phyloP scores from a whole-genome alignment of 2,113 vertebrate genomes.

The Petrocephalus zakoni region DNA sequence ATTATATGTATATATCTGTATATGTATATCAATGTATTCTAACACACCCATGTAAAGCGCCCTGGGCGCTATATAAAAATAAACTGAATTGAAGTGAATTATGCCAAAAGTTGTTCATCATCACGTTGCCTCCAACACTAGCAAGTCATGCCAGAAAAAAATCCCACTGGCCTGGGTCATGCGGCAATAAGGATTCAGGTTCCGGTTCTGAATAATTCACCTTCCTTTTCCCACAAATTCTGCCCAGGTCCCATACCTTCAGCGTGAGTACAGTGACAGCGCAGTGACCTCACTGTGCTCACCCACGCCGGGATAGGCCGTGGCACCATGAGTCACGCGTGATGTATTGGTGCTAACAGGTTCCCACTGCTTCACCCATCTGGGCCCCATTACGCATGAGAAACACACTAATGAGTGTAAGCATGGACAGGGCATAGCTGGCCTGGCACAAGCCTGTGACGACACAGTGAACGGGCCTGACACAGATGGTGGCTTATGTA shows the following conservation, averaged over 20 bases:
- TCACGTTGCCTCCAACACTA: not conserved
- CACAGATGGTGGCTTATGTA: not conserved
- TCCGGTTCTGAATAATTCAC: not conserved
- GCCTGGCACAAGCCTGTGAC: not conserved
- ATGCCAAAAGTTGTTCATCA: not conserved
- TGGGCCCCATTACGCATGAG: not conserved
- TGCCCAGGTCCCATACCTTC: not conserved
- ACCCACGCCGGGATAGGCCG: not conserved
- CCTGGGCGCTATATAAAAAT: too few relatives aligned
- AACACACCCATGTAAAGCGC: too few relatives aligned
- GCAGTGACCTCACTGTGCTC: not conserved
- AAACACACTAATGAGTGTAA: not conserved
- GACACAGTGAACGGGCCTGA: not conserved
- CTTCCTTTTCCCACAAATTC: not conserved
- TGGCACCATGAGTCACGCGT: not conserved
- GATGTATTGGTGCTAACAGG: not conserved
- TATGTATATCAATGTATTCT: too few relatives aligned
- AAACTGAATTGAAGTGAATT: too few relatives aligned
- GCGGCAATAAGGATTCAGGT: not conserved
- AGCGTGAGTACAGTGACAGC: not conserved
- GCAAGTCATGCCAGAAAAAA: not conserved
- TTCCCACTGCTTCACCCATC: not conserved
- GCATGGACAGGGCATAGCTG: not conserved
- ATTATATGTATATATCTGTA: too few relatives aligned
- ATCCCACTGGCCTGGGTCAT: not conserved